Conservation (phyloP, 2,888 invertebrate species). For the Eucera pruinosa region DNA sequence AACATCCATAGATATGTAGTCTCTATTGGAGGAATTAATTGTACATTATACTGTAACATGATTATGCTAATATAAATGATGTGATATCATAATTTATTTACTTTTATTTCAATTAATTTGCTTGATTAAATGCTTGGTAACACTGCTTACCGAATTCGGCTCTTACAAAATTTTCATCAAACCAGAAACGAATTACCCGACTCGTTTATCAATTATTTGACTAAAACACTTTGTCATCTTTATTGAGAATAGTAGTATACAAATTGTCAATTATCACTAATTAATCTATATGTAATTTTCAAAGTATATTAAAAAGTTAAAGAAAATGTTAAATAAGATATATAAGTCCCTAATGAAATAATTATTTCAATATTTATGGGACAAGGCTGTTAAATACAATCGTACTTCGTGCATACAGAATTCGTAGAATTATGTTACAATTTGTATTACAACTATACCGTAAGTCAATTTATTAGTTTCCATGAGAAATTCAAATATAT, state of each 20-base stretch:
- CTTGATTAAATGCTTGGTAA: not conserved
- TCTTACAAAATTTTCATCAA: not conserved
- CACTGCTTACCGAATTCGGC: not conserved
- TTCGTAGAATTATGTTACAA: not conserved
- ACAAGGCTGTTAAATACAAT: not conserved
- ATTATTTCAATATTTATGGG: not conserved
- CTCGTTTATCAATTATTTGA: not conserved
- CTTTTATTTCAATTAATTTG: not conserved
- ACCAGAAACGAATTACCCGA: not conserved
- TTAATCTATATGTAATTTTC: too few species aligned
- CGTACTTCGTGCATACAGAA: not conserved
- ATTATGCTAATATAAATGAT: not conserved
- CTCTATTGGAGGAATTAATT: not conserved
- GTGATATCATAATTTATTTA: not conserved
- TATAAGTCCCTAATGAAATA: not conserved
- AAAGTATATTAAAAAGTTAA: too few species aligned
- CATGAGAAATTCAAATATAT: not conserved
- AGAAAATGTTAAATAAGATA: not conserved
- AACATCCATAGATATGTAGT: not conserved
- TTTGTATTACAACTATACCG: too few species aligned
- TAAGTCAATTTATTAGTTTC: not conserved
- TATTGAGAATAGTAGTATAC: not conserved
- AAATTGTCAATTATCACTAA: not conserved
- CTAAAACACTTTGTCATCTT: not conserved
- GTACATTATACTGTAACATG: not conserved